Conservation (phyloP, 2,797 vertebrate genomes). For the Melanotaenia boesemani region DNA sequence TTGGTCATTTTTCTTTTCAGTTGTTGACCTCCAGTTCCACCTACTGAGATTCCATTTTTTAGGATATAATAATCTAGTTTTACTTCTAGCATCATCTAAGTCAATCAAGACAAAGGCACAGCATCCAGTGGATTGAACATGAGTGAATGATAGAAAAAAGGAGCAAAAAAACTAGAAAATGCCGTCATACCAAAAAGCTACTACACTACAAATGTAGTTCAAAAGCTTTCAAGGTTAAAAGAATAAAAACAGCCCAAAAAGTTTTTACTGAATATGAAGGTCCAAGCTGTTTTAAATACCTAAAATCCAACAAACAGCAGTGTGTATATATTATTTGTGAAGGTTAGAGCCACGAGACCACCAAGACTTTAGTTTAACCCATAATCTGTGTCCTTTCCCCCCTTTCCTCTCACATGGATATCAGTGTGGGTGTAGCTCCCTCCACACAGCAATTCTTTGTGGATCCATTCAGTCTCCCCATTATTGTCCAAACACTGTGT, state of each 20-base stretch:
- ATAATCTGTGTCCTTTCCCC: conserved; percentile 7
- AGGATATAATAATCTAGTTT: background rate
- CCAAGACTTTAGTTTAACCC: conserved; percentile 9
- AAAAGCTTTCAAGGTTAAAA: background rate
- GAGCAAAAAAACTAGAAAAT: background rate
- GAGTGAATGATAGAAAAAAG: background rate
- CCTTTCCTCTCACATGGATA: conserved; percentile 9
- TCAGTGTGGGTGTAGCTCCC: conserved; percentile 21
- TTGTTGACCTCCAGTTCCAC: background rate
- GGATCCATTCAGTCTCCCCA: conserved; percentile 47
- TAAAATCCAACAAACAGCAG: background rate
- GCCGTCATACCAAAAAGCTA: background rate
- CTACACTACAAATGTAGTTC: background rate
- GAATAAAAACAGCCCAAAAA: background rate
- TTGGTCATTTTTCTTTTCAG: background rate
- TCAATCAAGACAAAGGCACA: background rate
- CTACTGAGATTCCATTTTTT: background rate
- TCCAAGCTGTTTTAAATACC: background rate
- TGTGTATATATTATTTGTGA: background rate
- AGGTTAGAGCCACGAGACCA: background rate
- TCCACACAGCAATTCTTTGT: conserved; percentile 40
- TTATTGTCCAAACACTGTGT: conserved; percentile 51
- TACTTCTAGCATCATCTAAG: background rate
- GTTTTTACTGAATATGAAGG: background rate
- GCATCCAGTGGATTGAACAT: background rate